A percentile compares a stretch with the other conserved stretches of the same genome.
phyloP scores from a whole-genome alignment of 1,140 invertebrate species.

The Caenorhabditis tropicalis region DNA sequence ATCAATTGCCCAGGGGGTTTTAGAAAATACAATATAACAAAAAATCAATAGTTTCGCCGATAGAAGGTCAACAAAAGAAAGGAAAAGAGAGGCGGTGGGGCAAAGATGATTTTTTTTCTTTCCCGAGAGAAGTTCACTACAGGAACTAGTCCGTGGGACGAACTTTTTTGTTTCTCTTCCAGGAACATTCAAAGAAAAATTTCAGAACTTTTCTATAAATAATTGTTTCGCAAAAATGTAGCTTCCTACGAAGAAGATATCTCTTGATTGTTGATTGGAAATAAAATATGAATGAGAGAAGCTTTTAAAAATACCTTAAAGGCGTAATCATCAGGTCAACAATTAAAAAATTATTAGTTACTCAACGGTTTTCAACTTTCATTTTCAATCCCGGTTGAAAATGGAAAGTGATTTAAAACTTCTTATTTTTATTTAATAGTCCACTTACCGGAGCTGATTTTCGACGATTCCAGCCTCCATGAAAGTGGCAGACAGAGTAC shows the following conservation, averaged over 20 bases:
- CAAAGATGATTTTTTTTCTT: constrained; percentile 36
- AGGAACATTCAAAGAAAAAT: neutral
- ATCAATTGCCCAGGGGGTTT: neutral
- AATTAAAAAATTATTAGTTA: too few relatives aligned
- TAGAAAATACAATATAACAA: neutral
- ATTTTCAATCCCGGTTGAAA: too few relatives aligned
- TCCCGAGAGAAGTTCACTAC: neutral
- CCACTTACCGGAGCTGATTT: constrained; percentile 2
- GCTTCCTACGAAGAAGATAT: too few relatives aligned
- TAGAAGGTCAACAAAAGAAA: constrained; percentile 38
- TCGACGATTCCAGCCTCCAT: neutral
- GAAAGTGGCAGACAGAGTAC: constrained; percentile 15
- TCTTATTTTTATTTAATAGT: too few relatives aligned
- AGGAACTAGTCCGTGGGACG: neutral
- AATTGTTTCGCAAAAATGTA: too few relatives aligned
- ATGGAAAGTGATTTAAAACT: neutral
- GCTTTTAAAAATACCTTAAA: too few relatives aligned
- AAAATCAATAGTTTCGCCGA: constrained; percentile 23
- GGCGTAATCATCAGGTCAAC: too few relatives aligned
- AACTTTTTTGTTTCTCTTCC: neutral
- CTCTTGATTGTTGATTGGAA: neutral
- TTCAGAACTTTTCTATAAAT: neutral
- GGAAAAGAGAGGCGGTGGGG: neutral
- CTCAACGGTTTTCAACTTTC: too few relatives aligned
- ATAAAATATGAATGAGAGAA: too few relatives aligned